phyloP scores from a whole-genome alignment of 2,113 vertebrate species.

The Columba livia region DNA sequence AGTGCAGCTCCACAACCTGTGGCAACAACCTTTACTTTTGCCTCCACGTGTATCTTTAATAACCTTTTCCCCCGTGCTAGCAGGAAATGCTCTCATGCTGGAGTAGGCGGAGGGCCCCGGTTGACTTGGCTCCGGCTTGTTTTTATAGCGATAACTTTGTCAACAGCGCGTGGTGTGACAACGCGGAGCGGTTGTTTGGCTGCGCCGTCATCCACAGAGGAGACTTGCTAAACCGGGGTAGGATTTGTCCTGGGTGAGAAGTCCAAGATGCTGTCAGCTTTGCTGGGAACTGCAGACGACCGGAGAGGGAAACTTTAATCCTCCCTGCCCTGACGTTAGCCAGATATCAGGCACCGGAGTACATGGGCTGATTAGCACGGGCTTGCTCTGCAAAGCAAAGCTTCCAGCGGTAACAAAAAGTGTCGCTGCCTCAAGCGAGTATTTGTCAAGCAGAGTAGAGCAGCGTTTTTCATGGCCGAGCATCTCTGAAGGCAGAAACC shows the following conservation, averaged over 20 bases:
- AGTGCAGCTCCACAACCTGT: not conserved
- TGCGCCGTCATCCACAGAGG: not conserved
- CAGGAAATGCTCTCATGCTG: slow-evolving; percentile 12
- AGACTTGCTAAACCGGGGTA: not conserved
- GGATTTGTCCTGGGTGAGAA: slow-evolving; percentile 48
- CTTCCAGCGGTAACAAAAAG: not conserved
- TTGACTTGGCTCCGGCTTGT: not conserved
- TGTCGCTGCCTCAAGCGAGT: not conserved
- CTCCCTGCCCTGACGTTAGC: not conserved
- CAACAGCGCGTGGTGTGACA: not conserved
- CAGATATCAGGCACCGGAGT: not conserved
- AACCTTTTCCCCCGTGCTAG: not conserved
- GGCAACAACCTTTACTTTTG: not conserved
- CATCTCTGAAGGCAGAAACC: not conserved
- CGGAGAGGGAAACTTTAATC: not conserved
- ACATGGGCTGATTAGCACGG: not conserved
- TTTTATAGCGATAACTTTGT: slow-evolving; percentile 26
- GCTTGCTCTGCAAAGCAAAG: not conserved
- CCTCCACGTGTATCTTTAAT: not conserved
- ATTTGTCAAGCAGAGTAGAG: not conserved
- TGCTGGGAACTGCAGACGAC: not conserved
- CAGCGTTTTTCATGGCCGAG: not conserved
- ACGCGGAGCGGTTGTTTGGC: not conserved
- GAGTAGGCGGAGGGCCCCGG: not conserved
- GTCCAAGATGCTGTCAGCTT: slow-evolving; percentile 37